Percentiles rank a stretch among this genome's conserved stretches.
These are phyloP conservation scores for Linurgus olivaceus DNA, from an alignment of 2,797 vertebrate genomes.

Conservation along the genomic window DNA sequence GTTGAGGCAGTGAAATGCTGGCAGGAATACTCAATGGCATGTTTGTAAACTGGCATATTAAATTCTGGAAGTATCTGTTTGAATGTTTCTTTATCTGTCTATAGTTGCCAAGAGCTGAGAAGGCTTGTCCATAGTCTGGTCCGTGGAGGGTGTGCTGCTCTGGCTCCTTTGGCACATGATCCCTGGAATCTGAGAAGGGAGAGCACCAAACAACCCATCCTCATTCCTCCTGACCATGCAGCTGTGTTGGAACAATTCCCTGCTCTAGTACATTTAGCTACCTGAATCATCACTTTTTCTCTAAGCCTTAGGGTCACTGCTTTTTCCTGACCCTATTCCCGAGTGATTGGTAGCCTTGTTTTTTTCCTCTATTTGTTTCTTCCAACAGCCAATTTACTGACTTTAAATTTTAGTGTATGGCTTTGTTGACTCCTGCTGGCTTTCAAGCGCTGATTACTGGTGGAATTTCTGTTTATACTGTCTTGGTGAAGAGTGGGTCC, in stretches of 20 bases:
- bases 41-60: not conserved
- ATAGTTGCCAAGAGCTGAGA: not conserved
- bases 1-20: not conserved
- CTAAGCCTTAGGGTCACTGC: not conserved
- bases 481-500: not conserved
- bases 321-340: not conserved
- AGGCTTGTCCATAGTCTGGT: not conserved
- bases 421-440: not conserved
- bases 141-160: rapidly evolving
- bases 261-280: not conserved
- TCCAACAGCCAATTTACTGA: not conserved
- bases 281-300: not conserved
- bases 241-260: not conserved
- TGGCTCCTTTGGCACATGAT: rapidly evolving
- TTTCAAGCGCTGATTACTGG: not conserved
- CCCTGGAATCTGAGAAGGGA: not conserved
- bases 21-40: not conserved
- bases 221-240: not conserved
- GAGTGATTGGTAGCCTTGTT: not conserved
- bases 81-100: not conserved
- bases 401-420: not conserved
- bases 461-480: not conserved
- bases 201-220: not conserved
- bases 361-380: not conserved
- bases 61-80: not conserved